Conservation (phyloP, 2,113 vertebrate species). For the Toxotes chatareus region DNA sequence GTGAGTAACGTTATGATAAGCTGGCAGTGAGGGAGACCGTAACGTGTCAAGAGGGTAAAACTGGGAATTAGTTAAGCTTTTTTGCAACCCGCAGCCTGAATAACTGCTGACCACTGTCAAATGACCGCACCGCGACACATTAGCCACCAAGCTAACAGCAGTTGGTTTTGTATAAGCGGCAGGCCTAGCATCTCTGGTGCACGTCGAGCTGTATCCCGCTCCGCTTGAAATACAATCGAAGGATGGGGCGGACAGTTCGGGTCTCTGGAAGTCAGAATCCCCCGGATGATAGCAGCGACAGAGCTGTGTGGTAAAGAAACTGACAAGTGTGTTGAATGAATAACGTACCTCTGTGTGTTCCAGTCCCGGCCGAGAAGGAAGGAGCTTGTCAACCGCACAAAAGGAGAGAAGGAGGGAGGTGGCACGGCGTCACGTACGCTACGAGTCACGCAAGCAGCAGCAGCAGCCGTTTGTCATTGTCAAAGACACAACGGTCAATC, state of each 20-base stretch:
- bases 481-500: slow-evolving; percentile 40
- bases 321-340: too few relatives aligned
- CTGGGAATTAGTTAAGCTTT: neutral
- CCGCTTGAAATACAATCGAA: neutral
- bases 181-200: slow-evolving; percentile 70
- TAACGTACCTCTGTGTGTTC: slow-evolving; percentile 70
- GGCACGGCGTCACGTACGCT: slow-evolving; percentile 51
- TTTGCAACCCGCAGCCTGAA: neutral
- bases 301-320: too few relatives aligned
- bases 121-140: slow-evolving; percentile 56
- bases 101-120: slow-evolving; percentile 5
- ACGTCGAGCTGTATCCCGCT: slow-evolving; percentile 31
- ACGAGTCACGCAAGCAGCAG: slow-evolving; percentile 41
- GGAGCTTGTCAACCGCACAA: slow-evolving; percentile 70
- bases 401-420: slow-evolving; percentile 67
- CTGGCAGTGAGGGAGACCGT: neutral
- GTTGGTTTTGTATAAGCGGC: neutral
- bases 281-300: too few relatives aligned
- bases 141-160: slow-evolving; percentile 66
- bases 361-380: slow-evolving; percentile 66
- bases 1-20: neutral
- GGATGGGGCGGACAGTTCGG: neutral
- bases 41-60: neutral
- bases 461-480: neutral
- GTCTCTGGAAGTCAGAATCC: neutral